Conservation (phyloP, 2,797 vertebrate species). For the Crocodylus rhombifer region DNA sequence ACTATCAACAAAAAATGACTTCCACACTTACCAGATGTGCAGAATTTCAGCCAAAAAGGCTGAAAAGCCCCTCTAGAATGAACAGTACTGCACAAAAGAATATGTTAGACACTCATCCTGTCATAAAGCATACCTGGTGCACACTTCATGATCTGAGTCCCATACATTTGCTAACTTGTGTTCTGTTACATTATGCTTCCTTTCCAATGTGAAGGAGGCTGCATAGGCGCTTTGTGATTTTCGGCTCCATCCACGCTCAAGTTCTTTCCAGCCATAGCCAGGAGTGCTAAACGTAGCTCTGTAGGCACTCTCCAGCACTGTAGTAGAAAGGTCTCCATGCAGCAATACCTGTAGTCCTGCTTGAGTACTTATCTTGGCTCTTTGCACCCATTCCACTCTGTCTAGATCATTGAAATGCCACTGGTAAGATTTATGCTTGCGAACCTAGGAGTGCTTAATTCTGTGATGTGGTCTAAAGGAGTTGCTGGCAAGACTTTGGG, state of each 20-base stretch:
- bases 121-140: neutral
- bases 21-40: neutral
- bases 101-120: neutral
- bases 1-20: neutral
- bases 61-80: neutral
- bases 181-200: neutral
- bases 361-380: too few species aligned
- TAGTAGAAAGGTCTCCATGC: too few species aligned
- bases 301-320: neutral
- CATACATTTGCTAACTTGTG: neutral
- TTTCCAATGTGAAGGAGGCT: neutral
- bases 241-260: neutral
- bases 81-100: neutral
- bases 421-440: neutral
- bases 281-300: neutral
- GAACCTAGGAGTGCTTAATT: neutral
- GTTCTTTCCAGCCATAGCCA: neutral
- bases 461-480: neutral
- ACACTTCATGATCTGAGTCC: neutral
- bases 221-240: neutral
- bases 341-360: too few species aligned
- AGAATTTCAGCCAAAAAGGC: neutral
- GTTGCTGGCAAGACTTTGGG: rapidly evolving
- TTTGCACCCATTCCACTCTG: too few species aligned
- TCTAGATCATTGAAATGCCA: rapidly evolving